Conservation (phyloP, 2,888 invertebrate genomes). For the Dryomyza anilis region DNA sequence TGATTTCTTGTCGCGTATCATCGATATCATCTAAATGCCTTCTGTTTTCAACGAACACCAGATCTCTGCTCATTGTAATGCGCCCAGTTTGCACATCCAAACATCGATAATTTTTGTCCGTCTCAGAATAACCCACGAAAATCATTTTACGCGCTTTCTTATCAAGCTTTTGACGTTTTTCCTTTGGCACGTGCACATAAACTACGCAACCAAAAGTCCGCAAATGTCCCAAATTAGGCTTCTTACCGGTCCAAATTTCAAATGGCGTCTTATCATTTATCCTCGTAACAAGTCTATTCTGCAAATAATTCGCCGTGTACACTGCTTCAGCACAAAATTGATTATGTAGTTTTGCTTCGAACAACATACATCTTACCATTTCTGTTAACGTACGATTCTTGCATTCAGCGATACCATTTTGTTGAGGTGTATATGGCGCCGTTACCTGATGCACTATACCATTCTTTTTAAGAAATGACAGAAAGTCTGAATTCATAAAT, state of each 20-base stretch:
- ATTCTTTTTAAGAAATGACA: background rate
- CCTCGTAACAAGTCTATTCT: background rate
- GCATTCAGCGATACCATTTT: conserved; percentile 14
- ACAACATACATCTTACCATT: background rate
- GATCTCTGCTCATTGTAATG: conserved; percentile 31
- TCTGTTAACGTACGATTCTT: conserved; percentile 10
- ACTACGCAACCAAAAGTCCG: conserved; percentile 49
- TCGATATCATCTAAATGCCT: too few species aligned
- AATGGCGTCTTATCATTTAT: conserved; percentile 43
- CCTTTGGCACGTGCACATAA: conserved; percentile 27
- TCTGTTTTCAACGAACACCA: conserved; percentile 24
- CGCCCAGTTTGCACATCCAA: conserved; percentile 23
- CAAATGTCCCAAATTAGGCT: conserved; percentile 48
- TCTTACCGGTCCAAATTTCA: conserved; percentile 50
- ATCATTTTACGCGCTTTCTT: conserved; percentile 34
- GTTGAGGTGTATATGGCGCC: conserved; percentile 20
- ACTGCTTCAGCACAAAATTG: background rate
- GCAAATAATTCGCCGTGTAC: background rate
- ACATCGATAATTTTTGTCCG: conserved; percentile 30
- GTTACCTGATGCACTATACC: background rate
- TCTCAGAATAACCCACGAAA: conserved; percentile 31
- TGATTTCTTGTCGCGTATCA: too few species aligned
- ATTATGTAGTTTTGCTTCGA: background rate
- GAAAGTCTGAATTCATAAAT: background rate
- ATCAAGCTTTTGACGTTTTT: conserved; percentile 32